Evolutionary conservation across 1,140 invertebrate genomes (phyloP), one percentile per base, ranked within the genome.

Genomic region (Sesamia nonagrioides): DNA sequence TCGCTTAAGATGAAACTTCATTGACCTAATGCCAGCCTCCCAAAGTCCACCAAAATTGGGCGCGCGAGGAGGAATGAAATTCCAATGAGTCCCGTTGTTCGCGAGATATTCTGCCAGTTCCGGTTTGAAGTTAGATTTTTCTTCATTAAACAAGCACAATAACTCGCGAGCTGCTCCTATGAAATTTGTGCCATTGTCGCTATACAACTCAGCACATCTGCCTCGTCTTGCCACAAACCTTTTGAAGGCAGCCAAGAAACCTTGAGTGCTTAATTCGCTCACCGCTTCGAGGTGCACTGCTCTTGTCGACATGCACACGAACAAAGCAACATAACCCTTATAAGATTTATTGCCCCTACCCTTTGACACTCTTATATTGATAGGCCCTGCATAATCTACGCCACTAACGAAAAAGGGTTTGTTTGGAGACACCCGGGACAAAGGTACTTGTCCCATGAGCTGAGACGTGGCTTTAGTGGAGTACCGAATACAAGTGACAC

Each of bases 101-200:
- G 52, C 60, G 5, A 79, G 27, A 4, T 27, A 7, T 15, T 73
- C 77, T 56, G 42, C 58, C n/a, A 74, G 18, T 40, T 73, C 58
- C 4, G 71, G 56, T 27, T 54, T 27, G 21, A 33, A 52, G 0
- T 33, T n/a, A 0, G 68, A 52, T 11, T 35, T 71, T 21, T 54
- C 68, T n/a, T 63, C 11, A n/a, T 35, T 21, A 40, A 74, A 52
- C 15, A 79, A 33, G 2, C 68, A 0, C 8, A n/a, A 48, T 9
- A 72, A 37, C 56, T 78, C 77, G 0, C 58, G 35, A 0, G 60
- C 17, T 8, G 78, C 78, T 6, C 78, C 78, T 7, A 79, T 48
- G n/a, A 79, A 79, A 42, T 73, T 79, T 0, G 69, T 79, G 1
- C 78, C 78, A 18, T 79, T 73, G n/a, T 74, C 78, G 40, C 69